These are phyloP conservation scores for Mythimna loreyi DNA, from an alignment of 2,888 invertebrate species.

Conservation along the genomic window DNA sequence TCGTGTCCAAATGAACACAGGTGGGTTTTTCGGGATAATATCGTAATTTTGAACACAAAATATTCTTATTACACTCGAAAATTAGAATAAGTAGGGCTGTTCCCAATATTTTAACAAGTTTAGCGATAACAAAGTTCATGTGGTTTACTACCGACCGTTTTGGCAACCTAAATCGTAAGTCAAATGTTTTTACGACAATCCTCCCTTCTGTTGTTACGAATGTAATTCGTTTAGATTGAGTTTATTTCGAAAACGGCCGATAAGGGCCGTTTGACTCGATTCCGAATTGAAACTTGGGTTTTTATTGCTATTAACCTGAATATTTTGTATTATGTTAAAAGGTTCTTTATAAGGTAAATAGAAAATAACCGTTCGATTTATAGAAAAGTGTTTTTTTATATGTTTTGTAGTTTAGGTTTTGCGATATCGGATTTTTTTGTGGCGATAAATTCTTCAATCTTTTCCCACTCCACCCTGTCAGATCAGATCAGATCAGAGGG, in stretches of 20 bases:
- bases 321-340: conserved; percentile 32
- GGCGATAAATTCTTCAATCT: too few relatives aligned
- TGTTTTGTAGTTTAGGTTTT: background rate
- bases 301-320: conserved; percentile 26
- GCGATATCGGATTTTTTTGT: too few relatives aligned
- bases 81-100: conserved; percentile 9
- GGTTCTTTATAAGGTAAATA: background rate
- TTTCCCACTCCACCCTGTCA: too few relatives aligned
- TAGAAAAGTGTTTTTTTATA: background rate
- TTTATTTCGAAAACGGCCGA: conserved; percentile 47
- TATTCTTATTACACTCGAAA: background rate
- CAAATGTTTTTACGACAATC: conserved; percentile 49
- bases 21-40: too few relatives aligned
- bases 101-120: conserved; percentile 34
- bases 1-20: too few relatives aligned
- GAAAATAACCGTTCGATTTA: conserved; percentile 14
- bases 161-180: conserved; percentile 33
- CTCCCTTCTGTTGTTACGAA: conserved; percentile 42
- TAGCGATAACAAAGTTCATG: conserved; percentile 34
- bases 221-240: conserved; percentile 45
- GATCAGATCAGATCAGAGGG: too few relatives aligned
- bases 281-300: conserved; percentile 36
- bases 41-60: background rate
- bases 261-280: conserved; percentile 32
- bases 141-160: conserved; percentile 33